phyloP scores from a whole-genome alignment of 2,888 invertebrate species.

The Hydriomena furcata region DNA sequence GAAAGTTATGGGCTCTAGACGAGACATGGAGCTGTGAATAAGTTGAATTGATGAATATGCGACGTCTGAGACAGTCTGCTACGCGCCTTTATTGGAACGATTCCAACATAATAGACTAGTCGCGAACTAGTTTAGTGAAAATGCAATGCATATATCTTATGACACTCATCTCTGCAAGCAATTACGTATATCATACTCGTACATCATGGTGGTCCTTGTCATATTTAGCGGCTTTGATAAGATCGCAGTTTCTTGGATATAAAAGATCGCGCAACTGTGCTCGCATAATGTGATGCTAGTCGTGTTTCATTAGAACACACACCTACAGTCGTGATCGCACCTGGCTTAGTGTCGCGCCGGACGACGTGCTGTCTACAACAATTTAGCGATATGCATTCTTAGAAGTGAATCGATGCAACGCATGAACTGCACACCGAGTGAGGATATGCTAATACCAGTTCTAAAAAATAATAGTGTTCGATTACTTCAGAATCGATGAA shows the following conservation, averaged over 20 bases:
- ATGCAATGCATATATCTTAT: no score
- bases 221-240: background rate
- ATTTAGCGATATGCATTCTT: constrained; percentile 57
- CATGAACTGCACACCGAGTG: constrained; percentile 59
- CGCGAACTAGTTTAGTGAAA: background rate
- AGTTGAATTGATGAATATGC: constrained; percentile 28
- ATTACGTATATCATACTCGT: no score
- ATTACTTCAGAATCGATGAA: constrained; percentile 44
- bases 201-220: background rate
- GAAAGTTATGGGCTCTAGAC: constrained; percentile 26
- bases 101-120: constrained; percentile 34
- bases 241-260: constrained; percentile 5
- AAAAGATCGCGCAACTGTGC: constrained; percentile 6
- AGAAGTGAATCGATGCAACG: constrained; percentile 60
- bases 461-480: constrained; percentile 60
- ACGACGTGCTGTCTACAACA: constrained; percentile 58
- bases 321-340: constrained; percentile 57
- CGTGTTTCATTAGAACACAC: constrained; percentile 39
- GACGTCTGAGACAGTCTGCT: constrained; percentile 38
- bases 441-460: constrained; percentile 67
- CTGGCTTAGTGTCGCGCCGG: constrained; percentile 47
- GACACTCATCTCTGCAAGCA: no score
- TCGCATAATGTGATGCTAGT: constrained; percentile 24
- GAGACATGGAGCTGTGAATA: constrained; percentile 23
- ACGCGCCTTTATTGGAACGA: constrained; percentile 38